Base-by-base conservation (phyloP, 2,113 vertebrate species). In the Coptodon bakossiorum region DNA sequence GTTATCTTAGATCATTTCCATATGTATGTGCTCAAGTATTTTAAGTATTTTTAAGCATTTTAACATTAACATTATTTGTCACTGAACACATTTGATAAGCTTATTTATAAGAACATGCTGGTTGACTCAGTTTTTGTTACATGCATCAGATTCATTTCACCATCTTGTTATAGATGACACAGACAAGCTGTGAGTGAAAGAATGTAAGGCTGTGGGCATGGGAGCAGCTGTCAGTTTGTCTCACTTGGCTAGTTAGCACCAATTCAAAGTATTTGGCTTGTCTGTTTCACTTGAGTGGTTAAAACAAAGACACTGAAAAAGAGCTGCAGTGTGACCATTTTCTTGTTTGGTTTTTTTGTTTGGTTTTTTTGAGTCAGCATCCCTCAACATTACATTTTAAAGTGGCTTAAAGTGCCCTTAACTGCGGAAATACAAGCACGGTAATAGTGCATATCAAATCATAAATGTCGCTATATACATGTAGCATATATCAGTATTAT, bases 141-240 rank as follows among this genome's bases (percentile, higher is more conserved):
- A 82, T 86, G 50, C 54, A 82, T 92, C 52, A 87, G 90, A 91
- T 92, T 87, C 2, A 81, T 90, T 90, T 85, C 45, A 86, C 54
- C 86, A 92, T 91, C 84, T 89, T 93, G 86, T 89, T 90, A 88
- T 85, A 88, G 87, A 90, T 85, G 89, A 92, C 84, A 84, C 57
- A 92, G 83, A 87, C 92, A 95, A 86, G 71, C 86, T 90, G 87
- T 59, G 81, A 90, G 87, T 88, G 87, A 54, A 92, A 89, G 85
- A 59, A 91, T 91, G 84, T 95, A 92, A 92, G 86, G 53, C 84
- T 89, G 88, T 90, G 88, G 61, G 83, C 86, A 82, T 82, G 73
- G 83, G 86, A 95, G 86, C 90, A 94, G 91, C 93, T 92, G 93
- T 89, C 91, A 93, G 89, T 94, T 90, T 90, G 89, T 93, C 86